phyloP scores from a whole-genome alignment of 2,797 vertebrate species.

The Cynodonichthys magdalenae region DNA sequence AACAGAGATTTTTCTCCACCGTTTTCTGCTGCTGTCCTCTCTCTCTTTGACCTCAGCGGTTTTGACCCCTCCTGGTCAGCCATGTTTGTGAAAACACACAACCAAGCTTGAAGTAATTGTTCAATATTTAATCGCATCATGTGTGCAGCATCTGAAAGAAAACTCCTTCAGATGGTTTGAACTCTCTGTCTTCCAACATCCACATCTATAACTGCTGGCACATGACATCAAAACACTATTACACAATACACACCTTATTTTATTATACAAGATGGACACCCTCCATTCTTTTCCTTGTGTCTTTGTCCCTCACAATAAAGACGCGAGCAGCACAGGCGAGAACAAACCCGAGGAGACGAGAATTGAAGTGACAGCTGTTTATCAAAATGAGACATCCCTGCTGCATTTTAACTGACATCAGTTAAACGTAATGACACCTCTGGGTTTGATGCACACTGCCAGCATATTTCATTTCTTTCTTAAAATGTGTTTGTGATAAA shows the following conservation, averaged over 20 bases:
- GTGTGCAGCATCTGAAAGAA: conserved; percentile 36
- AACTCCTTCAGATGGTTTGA: conserved; percentile 23
- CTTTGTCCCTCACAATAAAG: background rate
- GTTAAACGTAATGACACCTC: too few relatives aligned
- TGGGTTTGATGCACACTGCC: too few relatives aligned
- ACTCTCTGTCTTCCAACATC: conserved; percentile 14
- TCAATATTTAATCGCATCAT: conserved; percentile 47
- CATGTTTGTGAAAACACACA: conserved; percentile 45
- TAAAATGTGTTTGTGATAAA: too few relatives aligned
- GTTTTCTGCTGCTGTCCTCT: conserved; percentile 24
- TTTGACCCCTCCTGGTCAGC: conserved; percentile 37
- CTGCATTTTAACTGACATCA: too few relatives aligned
- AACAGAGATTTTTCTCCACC: background rate
- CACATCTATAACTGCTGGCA: conserved; percentile 13
- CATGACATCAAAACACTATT: conserved; percentile 26
- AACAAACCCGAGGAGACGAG: background rate
- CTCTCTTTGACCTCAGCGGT: conserved; percentile 29
- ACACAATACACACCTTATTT: too few relatives aligned
- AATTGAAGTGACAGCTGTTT: background rate
- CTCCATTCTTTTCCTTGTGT: too few relatives aligned
- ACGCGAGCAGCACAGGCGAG: background rate
- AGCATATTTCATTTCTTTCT: too few relatives aligned
- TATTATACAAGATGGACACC: too few relatives aligned
- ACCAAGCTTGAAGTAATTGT: conserved; percentile 34
- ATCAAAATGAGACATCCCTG: background rate